Conservation (phyloP, 2,888 invertebrate species). For the Callimorpha dominula region DNA sequence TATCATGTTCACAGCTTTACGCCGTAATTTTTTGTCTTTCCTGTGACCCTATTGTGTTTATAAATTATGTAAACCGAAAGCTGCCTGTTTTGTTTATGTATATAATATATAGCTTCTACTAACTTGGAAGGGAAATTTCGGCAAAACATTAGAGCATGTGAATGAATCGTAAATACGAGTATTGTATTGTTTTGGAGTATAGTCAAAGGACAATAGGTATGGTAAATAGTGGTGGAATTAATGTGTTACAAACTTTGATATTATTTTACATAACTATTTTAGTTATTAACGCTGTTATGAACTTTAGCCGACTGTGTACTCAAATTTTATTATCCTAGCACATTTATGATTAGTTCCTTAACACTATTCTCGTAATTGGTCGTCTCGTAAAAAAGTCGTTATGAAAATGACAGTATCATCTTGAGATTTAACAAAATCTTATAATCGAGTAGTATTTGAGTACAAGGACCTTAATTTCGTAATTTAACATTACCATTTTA, state of each 20-base stretch:
- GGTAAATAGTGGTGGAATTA: not conserved
- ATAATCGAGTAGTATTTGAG: not conserved
- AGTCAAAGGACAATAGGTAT: not conserved
- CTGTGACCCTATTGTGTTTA: constrained; percentile 34
- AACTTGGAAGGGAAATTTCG: constrained; percentile 20
- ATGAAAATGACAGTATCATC: too few relatives aligned
- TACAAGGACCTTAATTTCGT: too few relatives aligned
- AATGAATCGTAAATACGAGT: constrained; percentile 6
- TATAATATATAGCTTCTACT: constrained; percentile 20
- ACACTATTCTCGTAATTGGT: too few relatives aligned
- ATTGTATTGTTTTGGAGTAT: not conserved
- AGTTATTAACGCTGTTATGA: not conserved
- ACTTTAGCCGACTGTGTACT: not conserved
- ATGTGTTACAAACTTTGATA: not conserved
- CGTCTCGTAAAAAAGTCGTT: too few relatives aligned
- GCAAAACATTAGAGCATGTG: constrained; percentile 22
- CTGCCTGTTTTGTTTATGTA: constrained; percentile 29
- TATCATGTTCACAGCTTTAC: constrained; percentile 39
- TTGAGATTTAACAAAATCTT: not conserved
- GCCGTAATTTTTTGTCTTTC: constrained; percentile 46
- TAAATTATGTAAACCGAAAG: constrained; percentile 42
- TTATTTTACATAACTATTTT: not conserved
- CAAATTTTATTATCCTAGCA: not conserved
- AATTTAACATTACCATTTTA: too few relatives aligned
- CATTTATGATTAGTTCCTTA: not conserved